A percentile compares a stretch with the other conserved stretches of the same genome.
phyloP scores from a whole-genome alignment of 2,797 vertebrate genomes.

The Paedocypris micromegethes region DNA sequence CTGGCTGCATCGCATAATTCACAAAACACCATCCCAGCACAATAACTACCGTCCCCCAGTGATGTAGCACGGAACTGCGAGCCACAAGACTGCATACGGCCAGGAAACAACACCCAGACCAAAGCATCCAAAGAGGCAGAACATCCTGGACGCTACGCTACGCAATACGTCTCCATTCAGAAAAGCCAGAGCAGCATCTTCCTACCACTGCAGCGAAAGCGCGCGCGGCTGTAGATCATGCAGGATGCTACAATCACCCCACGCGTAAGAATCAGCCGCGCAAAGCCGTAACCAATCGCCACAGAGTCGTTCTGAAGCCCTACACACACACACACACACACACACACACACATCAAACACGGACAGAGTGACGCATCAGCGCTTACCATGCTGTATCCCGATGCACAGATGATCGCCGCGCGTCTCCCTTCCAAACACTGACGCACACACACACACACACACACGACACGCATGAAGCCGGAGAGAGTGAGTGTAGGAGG shows the following conservation, averaged over 20 bases:
- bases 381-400: conserved; percentile 40
- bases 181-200: not conserved
- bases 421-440: conserved; percentile 16
- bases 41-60: too few relatives aligned
- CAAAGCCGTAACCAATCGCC: conserved; percentile 3
- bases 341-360: not conserved
- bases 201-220: conserved; percentile 24
- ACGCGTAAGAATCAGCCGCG: not conserved
- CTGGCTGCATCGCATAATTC: too few relatives aligned
- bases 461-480: conserved; percentile 25
- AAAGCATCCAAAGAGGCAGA: too few relatives aligned
- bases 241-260: not conserved
- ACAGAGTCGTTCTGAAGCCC: conserved; percentile 1
- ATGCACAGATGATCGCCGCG: conserved; percentile 18
- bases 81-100: too few relatives aligned
- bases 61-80: too few relatives aligned
- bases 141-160: not conserved
- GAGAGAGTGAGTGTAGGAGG: conserved; percentile 25
- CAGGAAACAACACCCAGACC: too few relatives aligned
- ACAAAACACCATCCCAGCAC: too few relatives aligned
- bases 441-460: conserved; percentile 10
- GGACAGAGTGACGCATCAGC: not conserved
- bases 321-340: not conserved
- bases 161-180: conserved; percentile 22
- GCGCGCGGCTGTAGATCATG: not conserved